A percentile compares a stretch with the other conserved stretches of the same genome.
These are phyloP conservation scores for Sycophila texana DNA, from an alignment of 2,888 invertebrate genomes.

Conservation along the genomic window DNA sequence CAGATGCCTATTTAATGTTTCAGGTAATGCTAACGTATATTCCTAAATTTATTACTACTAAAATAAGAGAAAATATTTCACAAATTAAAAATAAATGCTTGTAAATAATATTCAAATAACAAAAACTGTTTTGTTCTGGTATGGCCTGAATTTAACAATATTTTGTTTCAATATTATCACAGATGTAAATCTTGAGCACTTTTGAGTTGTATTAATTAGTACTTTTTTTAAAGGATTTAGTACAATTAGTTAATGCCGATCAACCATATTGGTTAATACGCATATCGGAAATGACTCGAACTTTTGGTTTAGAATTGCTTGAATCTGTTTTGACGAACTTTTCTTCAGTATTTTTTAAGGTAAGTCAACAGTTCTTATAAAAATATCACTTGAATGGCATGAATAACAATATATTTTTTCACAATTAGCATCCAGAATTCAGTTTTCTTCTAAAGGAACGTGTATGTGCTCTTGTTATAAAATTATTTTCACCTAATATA, in stretches of 20 bases:
- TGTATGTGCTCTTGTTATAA: constrained; percentile 98
- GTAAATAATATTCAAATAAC: constrained; percentile 4
- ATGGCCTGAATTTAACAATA: not conserved
- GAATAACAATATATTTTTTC: constrained; percentile 25
- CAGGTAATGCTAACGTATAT: constrained; percentile 79
- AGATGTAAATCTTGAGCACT: constrained; percentile 38
- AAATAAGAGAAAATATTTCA: not conserved
- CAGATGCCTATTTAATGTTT: constrained; percentile 96
- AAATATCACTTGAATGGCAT: not conserved
- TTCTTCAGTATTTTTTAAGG: constrained; percentile 89
- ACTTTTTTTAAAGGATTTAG: constrained; percentile 84
- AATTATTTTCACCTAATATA: constrained; percentile 98
- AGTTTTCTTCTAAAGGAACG: constrained; percentile 95
- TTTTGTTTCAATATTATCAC: not conserved
- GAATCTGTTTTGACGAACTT: constrained; percentile 95
- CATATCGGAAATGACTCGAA: constrained; percentile 97
- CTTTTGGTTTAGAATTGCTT: constrained; percentile 95
- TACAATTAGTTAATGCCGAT: constrained; percentile 97
- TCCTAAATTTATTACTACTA: not conserved
- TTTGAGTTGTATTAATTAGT: constrained; percentile 29
- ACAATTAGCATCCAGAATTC: constrained; percentile 92
- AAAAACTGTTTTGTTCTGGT: constrained; percentile 5
- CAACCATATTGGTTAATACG: constrained; percentile 96
- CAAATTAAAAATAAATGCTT: not conserved
- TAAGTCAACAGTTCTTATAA: constrained; percentile 68